Percentiles rank a stretch among this genome's conserved stretches.
phyloP scores from a whole-genome alignment of 2,797 vertebrate species.

The Crenuchus spilurus region DNA sequence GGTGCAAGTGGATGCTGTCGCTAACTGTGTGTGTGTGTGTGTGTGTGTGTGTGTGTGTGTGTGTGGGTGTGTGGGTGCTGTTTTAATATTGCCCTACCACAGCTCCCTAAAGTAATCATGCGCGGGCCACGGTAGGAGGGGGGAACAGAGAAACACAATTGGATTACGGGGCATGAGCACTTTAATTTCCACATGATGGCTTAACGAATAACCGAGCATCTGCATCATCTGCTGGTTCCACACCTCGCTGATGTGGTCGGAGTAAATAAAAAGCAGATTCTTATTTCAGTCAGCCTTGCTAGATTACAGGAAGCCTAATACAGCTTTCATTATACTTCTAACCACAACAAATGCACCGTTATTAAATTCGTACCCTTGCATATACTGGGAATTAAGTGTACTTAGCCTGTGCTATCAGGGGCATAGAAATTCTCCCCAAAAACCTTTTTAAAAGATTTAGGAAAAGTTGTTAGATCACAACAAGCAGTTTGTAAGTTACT shows the following conservation, averaged over 20 bases:
- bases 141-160: constrained; percentile 68
- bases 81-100: constrained; percentile 78
- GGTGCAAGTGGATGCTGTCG: constrained; percentile 66
- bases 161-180: constrained; percentile 80
- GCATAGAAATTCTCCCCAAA: constrained; percentile 15
- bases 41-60: constrained; percentile 48
- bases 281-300: constrained; percentile 47
- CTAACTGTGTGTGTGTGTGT: constrained; percentile 37
- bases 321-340: constrained; percentile 37
- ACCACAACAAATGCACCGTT: constrained; percentile 13
- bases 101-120: constrained; percentile 77
- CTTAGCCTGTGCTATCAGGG: background rate
- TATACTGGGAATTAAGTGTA: constrained; percentile 23
- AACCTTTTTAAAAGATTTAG: constrained; percentile 20
- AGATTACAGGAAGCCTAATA: constrained; percentile 38
- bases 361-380: constrained; percentile 22
- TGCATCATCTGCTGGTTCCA: constrained; percentile 61
- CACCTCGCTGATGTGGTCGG: constrained; percentile 51
- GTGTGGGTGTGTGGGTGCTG: constrained; percentile 64
- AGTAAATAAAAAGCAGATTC: constrained; percentile 56
- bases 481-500: constrained; percentile 1
- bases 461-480: background rate
- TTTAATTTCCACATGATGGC: constrained; percentile 76
- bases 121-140: constrained; percentile 30
- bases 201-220: constrained; percentile 69